Evolutionary conservation across 2,888 invertebrate genomes (phyloP).

Genomic region (Clunio marinus): DNA sequence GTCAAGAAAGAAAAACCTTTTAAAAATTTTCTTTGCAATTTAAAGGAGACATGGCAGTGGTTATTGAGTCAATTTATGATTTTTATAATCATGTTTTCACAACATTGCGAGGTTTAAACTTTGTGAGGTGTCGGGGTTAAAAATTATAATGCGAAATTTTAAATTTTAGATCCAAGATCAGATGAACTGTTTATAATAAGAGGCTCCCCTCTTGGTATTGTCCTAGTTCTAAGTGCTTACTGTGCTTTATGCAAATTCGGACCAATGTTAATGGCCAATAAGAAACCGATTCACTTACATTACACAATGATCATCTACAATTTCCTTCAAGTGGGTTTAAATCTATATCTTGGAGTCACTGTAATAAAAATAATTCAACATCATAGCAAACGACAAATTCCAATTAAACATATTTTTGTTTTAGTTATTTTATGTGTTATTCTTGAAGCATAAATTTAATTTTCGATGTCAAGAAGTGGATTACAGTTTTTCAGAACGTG

Average conservation of each 20-base stretch:
- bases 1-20: no score
- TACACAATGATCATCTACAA: constrained; percentile 80
- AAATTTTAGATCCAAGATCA: constrained; percentile 59
- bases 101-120: neutral
- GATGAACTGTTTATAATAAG: constrained; percentile 45
- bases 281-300: constrained; percentile 77
- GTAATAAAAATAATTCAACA: constrained; percentile 40
- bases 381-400: neutral
- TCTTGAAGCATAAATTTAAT: constrained; percentile 47
- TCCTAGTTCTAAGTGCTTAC: constrained; percentile 63
- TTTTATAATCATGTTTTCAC: neutral
- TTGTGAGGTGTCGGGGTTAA: neutral
- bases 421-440: neutral
- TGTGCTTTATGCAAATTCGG: constrained; percentile 71
- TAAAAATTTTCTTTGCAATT: no score
- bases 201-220: constrained; percentile 59
- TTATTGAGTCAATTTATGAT: neutral
- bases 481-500: neutral
- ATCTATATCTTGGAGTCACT: constrained; percentile 51
- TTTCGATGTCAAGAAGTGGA: constrained; percentile 58
- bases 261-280: constrained; percentile 79
- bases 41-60: neutral
- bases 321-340: constrained; percentile 71
- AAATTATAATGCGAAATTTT: neutral
- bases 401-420: neutral